Percentiles rank a stretch among this genome's conserved stretches.
phyloP scores from a whole-genome alignment of 2,113 vertebrate genomes.

The Oxyruncus cristatus region DNA sequence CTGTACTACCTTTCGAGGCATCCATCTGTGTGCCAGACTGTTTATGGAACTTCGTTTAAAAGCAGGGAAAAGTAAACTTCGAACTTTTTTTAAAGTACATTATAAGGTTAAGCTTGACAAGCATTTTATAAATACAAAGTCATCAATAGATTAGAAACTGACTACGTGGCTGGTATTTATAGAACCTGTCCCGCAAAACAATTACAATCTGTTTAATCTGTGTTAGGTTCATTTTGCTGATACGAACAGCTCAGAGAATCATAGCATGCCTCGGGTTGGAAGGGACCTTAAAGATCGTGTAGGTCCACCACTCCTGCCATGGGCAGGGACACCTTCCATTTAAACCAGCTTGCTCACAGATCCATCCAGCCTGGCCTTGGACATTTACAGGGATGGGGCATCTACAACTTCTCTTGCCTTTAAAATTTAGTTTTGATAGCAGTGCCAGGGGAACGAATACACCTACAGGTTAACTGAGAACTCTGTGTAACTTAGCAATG shows the following conservation, averaged over 20 bases:
- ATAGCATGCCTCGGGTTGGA: background rate
- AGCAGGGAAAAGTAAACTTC: background rate
- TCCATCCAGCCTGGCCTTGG: background rate
- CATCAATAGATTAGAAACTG: background rate
- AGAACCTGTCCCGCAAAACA: background rate
- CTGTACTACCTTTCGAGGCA: background rate
- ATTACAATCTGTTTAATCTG: background rate
- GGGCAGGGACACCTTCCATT: background rate
- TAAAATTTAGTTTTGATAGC: background rate
- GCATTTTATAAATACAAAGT: background rate
- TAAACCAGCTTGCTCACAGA: background rate
- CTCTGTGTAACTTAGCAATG: background rate
- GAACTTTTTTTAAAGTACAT: background rate
- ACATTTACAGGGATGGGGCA: background rate
- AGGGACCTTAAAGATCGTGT: background rate
- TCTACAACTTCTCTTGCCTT: background rate
- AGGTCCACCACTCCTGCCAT: background rate
- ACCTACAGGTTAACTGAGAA: background rate
- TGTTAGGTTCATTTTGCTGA: background rate
- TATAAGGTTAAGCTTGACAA: background rate
- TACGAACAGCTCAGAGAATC: background rate
- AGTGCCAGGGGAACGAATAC: background rate
- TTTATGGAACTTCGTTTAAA: background rate
- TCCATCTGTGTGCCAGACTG: background rate
- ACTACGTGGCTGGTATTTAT: background rate